phyloP scores from a whole-genome alignment of 2,797 vertebrate species.

The Lagorchestes hirsutus region DNA sequence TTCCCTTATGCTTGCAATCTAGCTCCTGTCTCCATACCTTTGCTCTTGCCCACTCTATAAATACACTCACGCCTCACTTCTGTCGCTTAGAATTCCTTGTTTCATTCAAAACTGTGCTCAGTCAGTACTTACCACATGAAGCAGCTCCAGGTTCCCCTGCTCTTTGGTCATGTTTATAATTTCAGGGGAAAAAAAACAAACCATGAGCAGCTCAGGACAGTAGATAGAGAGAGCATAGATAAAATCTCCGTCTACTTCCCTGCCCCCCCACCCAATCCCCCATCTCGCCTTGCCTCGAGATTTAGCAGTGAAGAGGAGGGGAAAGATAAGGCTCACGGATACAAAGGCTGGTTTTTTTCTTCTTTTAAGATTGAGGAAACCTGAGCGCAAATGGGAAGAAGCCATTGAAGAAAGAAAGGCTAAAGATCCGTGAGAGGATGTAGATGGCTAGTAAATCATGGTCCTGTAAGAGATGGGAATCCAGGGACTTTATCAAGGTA shows the following conservation, averaged over 20 bases:
- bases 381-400: not conserved
- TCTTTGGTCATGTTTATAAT: not conserved
- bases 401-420: not conserved
- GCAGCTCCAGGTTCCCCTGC: not conserved
- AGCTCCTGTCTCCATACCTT: not conserved
- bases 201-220: not conserved
- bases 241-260: not conserved
- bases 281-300: fast-evolving
- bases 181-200: not conserved
- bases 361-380: not conserved
- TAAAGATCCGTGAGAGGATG: not conserved
- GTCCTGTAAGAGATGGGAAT: not conserved
- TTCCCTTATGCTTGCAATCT: not conserved
- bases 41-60: not conserved
- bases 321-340: not conserved
- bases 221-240: not conserved
- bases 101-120: not conserved
- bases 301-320: not conserved
- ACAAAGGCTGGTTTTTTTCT: not conserved
- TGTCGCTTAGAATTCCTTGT: not conserved
- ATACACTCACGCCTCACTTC: not conserved
- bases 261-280: fast-evolving
- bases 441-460: not conserved
- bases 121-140: not conserved
- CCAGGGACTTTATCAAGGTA: not conserved